Evolutionary conservation across 1,140 invertebrate genomes (phyloP).

Genomic region (Apis laboriosa): DNA sequence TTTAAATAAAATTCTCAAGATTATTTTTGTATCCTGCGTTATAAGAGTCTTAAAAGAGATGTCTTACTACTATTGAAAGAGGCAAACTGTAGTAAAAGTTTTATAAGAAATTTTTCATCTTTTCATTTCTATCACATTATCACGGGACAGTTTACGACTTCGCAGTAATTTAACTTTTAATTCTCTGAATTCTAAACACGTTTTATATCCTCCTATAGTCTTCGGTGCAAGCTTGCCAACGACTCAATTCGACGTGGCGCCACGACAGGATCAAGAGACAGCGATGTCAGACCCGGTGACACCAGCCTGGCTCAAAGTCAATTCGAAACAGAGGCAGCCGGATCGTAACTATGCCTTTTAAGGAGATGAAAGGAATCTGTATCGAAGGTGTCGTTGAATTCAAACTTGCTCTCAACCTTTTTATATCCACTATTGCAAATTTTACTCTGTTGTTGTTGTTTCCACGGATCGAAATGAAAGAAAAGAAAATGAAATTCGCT

Average conservation of each 20-base stretch:
- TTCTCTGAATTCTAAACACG: background rate
- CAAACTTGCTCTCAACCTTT: constrained; percentile 19
- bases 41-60: too few species aligned
- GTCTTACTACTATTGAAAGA: too few species aligned
- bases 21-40: too few species aligned
- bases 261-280: constrained; percentile 41
- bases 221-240: background rate
- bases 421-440: background rate
- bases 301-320: constrained; percentile 29
- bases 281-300: background rate
- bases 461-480: background rate
- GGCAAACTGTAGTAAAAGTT: too few species aligned
- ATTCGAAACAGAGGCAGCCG: constrained; percentile 44
- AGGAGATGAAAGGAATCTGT: constrained; percentile 59
- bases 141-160: background rate
- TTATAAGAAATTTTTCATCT: background rate
- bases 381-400: constrained; percentile 58
- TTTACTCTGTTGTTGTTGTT: background rate
- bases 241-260: constrained; percentile 38
- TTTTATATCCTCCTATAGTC: background rate
- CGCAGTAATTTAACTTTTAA: background rate
- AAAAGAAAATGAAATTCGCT: too few species aligned
- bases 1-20: too few species aligned
- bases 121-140: background rate
- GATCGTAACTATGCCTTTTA: constrained; percentile 58